These are phyloP conservation scores for Trinorchestia longiramus DNA, from an alignment of 1,140 invertebrate species.

Conservation along the genomic window DNA sequence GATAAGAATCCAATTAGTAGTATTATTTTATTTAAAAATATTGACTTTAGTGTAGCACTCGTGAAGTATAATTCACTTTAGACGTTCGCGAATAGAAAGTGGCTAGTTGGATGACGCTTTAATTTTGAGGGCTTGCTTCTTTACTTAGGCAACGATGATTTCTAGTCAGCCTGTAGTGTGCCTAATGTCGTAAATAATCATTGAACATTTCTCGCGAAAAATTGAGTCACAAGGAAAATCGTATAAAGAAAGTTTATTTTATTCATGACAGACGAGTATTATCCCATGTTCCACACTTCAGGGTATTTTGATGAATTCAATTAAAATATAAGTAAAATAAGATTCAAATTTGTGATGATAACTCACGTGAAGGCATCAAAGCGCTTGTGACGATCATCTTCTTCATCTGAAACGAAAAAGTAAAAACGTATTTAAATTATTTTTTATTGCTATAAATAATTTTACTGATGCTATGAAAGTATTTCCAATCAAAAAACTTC, in stretches of 20 bases:
- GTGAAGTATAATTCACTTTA: neutral
- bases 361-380: constrained; percentile 41
- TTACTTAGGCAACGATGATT: neutral
- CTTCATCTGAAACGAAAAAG: neutral
- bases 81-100: neutral
- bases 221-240: too few relatives aligned
- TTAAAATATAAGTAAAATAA: neutral
- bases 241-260: too few relatives aligned
- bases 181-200: neutral
- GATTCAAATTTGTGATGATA: neutral
- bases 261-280: too few relatives aligned
- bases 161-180: too few relatives aligned
- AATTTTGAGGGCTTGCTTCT: neutral
- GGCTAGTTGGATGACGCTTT: neutral
- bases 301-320: too few relatives aligned
- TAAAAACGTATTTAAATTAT: too few relatives aligned
- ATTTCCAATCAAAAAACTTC: too few relatives aligned
- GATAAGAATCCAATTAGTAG: neutral
- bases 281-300: too few relatives aligned
- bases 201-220: neutral
- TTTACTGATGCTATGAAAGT: too few relatives aligned
- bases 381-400: neutral
- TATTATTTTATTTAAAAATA: neutral
- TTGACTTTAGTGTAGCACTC: neutral
- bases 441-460: too few relatives aligned